Evolutionary conservation across 2,888 invertebrate species (phyloP).

Genomic region (Chelonus formosanus): DNA sequence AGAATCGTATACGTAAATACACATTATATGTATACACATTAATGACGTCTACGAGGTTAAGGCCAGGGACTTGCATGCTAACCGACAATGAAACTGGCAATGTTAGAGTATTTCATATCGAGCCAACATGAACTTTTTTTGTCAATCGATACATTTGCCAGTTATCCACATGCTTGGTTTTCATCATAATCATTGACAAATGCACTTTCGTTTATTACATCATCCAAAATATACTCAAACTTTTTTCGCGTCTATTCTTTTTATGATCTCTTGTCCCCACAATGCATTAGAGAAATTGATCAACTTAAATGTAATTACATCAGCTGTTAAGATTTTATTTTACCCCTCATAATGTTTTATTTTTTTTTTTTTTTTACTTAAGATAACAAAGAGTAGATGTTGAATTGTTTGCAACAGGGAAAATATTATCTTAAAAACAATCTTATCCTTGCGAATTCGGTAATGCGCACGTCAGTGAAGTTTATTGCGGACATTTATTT

Average conservation of each 20-base stretch:
- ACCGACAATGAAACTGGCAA: conserved; percentile 33
- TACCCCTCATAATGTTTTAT: too few relatives aligned
- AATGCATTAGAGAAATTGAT: too few relatives aligned
- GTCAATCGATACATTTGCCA: conserved; percentile 25
- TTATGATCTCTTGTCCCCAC: too few relatives aligned
- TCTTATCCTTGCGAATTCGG: too few relatives aligned
- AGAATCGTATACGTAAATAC: neutral
- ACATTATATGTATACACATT: conserved; percentile 11
- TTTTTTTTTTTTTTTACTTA: too few relatives aligned
- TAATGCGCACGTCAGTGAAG: too few relatives aligned
- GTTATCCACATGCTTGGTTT: conserved; percentile 4
- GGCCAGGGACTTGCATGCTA: conserved; percentile 38
- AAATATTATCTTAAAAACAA: too few relatives aligned
- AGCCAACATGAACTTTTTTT: conserved; percentile 25
- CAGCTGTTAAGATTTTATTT: too few relatives aligned
- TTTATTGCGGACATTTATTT: neutral
- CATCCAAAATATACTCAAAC: neutral
- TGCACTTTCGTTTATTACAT: conserved; percentile 6
- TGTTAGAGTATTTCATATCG: conserved; percentile 19
- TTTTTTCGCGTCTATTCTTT: too few relatives aligned
- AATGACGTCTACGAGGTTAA: conserved; percentile 38
- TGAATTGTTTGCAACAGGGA: too few relatives aligned
- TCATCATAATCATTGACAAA: conserved; percentile 4
- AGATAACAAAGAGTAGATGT: too few relatives aligned
- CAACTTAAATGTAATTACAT: too few relatives aligned